A percentile compares a stretch with the other conserved stretches of the same genome.
These are phyloP conservation scores for Pteropus alecto DNA, from an alignment of 2,113 vertebrate genomes.

Conservation along the genomic window DNA sequence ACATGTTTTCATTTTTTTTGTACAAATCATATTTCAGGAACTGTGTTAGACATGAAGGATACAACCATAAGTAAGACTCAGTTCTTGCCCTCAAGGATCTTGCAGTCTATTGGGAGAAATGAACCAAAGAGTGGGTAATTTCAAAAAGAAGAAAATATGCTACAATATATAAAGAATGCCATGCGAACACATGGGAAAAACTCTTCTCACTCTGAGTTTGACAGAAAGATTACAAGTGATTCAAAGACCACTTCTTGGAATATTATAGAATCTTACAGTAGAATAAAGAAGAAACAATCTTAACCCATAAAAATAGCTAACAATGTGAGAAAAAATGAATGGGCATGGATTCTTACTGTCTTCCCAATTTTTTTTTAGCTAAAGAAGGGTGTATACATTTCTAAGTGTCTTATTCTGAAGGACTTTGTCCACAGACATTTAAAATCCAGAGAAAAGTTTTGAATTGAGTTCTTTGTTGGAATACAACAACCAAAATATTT, in stretches of 20 bases:
- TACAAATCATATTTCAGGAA: background rate
- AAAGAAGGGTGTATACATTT: background rate
- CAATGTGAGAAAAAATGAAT: background rate
- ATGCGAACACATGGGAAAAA: background rate
- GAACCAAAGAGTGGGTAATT: background rate
- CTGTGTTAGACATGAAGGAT: background rate
- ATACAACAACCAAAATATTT: background rate
- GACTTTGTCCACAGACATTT: background rate
- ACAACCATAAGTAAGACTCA: background rate
- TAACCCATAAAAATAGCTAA: background rate
- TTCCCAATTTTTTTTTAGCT: background rate
- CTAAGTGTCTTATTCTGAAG: background rate
- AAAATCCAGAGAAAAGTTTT: background rate
- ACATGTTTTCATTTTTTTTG: background rate
- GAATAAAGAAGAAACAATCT: background rate
- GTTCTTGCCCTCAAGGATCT: background rate
- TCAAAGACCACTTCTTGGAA: background rate
- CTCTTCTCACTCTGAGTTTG: background rate
- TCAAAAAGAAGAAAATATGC: background rate
- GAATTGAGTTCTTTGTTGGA: background rate
- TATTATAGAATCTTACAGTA: background rate
- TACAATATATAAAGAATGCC: background rate
- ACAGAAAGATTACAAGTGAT: background rate
- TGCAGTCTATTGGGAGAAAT: background rate
- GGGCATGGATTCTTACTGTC: background rate